Percentiles rank a stretch among this genome's conserved stretches.
Evolutionary conservation across 2,797 vertebrate genomes (phyloP).

Genomic region (Manis crassicaudata): DNA sequence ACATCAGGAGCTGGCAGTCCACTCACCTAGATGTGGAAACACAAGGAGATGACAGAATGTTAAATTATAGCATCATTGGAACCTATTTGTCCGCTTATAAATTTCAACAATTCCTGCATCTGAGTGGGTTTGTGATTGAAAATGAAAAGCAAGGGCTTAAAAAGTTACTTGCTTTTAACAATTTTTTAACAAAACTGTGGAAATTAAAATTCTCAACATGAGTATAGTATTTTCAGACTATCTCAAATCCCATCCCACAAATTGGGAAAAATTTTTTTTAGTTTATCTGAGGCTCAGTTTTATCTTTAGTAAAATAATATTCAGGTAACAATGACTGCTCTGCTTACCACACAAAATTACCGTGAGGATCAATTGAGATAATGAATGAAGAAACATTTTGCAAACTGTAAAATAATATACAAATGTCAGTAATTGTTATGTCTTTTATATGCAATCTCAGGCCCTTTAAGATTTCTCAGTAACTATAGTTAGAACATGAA

Average conservation of each 20-base stretch:
- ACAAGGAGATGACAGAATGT: slow-evolving; percentile 17
- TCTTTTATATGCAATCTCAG: background rate
- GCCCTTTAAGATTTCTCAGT: background rate
- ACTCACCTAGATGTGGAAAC: slow-evolving; percentile 89
- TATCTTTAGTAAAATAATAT: background rate
- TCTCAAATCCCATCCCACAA: background rate
- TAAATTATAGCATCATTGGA: background rate
- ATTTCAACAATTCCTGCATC: slow-evolving; percentile 6
- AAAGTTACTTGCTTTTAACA: slow-evolving; percentile 26
- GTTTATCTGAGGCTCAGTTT: slow-evolving; percentile 45
- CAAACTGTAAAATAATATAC: background rate
- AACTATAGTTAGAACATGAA: slow-evolving; percentile 27
- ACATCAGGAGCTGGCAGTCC: slow-evolving; percentile 94
- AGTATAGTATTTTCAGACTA: slow-evolving; percentile 39
- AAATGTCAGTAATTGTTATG: background rate
- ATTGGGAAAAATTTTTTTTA: background rate
- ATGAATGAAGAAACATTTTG: background rate
- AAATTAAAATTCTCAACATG: slow-evolving; percentile 40
- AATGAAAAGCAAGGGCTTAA: slow-evolving; percentile 36
- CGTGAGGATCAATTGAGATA: background rate
- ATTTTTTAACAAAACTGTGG: slow-evolving; percentile 24
- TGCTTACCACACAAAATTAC: slow-evolving; percentile 15
- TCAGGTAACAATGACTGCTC: background rate
- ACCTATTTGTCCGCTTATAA: background rate
- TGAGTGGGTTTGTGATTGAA: slow-evolving; percentile 11